Evolutionary conservation across 2,797 vertebrate genomes (phyloP).

Genomic region (Sphenopsis melanotis): DNA sequence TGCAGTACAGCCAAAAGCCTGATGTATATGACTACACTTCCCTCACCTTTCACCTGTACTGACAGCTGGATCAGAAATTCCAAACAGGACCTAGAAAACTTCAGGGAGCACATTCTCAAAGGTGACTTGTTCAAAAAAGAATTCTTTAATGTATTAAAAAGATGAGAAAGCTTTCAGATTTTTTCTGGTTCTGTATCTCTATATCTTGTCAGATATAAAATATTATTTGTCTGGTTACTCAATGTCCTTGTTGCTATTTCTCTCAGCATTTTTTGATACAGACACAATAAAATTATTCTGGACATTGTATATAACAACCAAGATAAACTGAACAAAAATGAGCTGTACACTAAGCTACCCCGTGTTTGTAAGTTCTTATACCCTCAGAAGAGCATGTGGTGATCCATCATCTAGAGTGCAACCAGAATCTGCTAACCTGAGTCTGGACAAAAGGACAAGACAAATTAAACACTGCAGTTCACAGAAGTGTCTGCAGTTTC

Average conservation of each 20-base stretch:
- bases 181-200: background rate
- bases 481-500: background rate
- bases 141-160: background rate
- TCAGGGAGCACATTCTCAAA: background rate
- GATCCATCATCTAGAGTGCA: background rate
- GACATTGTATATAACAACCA: background rate
- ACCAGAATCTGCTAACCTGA: background rate
- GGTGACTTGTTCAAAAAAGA: background rate
- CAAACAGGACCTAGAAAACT: background rate
- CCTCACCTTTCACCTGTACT: background rate
- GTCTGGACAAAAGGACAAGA: background rate
- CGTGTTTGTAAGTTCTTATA: background rate
- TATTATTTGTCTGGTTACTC: background rate
- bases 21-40: background rate
- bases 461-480: background rate
- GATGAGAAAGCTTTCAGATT: background rate
- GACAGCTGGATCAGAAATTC: background rate
- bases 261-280: background rate
- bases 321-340: background rate
- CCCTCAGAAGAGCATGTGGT: background rate
- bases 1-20: background rate
- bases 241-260: background rate
- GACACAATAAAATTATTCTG: background rate
- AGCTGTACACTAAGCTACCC: background rate
- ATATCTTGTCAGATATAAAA: background rate